Conservation (phyloP, 2,113 vertebrate species). For the Sciurus niger region DNA sequence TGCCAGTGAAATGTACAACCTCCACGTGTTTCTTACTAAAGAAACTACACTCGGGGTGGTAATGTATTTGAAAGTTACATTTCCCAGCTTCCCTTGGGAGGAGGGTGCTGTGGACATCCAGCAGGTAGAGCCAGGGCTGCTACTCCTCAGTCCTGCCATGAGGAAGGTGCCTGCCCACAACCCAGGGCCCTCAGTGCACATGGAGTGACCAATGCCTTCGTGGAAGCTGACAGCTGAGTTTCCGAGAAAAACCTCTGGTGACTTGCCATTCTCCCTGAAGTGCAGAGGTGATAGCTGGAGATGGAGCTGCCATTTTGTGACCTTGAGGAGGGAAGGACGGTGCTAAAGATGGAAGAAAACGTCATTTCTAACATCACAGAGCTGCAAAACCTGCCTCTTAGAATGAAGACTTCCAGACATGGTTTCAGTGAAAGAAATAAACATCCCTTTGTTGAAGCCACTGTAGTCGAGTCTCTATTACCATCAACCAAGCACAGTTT, state of each 20-base stretch:
- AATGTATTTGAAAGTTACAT: neutral
- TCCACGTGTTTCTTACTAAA: neutral
- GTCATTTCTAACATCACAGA: neutral
- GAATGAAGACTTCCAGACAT: neutral
- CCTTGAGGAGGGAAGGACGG: neutral
- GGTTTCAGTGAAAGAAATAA: neutral
- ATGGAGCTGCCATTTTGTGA: neutral
- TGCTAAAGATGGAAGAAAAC: neutral
- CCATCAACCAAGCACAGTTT: neutral
- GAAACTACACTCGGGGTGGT: neutral
- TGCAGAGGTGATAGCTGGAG: neutral
- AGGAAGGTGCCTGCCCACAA: accelerated
- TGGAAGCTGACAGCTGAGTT: neutral
- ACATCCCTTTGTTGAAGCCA: neutral
- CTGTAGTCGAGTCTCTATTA: neutral
- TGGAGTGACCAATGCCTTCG: accelerated
- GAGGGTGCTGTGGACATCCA: neutral
- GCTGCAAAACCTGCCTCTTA: neutral
- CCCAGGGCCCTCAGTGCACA: neutral
- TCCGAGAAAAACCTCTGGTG: neutral
- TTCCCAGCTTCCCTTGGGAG: neutral
- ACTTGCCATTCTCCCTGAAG: neutral
- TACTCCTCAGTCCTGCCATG: neutral
- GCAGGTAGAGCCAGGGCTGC: neutral
- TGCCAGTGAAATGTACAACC: neutral